Conservation (phyloP, 2,113 vertebrate species). For the Octodon degus region DNA sequence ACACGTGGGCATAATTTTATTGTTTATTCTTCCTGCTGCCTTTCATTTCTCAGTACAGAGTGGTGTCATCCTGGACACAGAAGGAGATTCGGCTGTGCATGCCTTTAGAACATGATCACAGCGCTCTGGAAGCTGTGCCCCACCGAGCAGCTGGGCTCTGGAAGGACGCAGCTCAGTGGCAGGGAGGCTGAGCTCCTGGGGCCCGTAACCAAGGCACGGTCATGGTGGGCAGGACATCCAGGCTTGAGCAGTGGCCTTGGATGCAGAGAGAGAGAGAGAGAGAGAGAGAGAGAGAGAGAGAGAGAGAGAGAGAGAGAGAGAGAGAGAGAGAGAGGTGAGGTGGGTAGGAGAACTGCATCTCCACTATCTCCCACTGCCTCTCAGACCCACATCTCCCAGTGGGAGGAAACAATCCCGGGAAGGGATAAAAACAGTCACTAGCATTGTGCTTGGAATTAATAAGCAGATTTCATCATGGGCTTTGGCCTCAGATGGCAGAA, state of each 20-base stretch:
- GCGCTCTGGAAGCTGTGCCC: background rate
- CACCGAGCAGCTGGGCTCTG: background rate
- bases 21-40: background rate
- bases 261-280: background rate
- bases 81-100: constrained; percentile 12
- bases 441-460: constrained; percentile 54
- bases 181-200: background rate
- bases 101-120: background rate
- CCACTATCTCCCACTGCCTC: background rate
- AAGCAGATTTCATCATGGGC: constrained; percentile 28
- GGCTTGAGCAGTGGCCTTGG: background rate
- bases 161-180: background rate
- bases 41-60: constrained; percentile 8
- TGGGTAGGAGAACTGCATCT: background rate
- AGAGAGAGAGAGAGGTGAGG: background rate
- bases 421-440: background rate
- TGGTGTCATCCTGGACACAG: background rate
- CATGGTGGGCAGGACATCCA: background rate
- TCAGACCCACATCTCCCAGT: background rate
- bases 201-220: background rate
- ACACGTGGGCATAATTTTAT: background rate
- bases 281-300: background rate
- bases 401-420: background rate
- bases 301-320: background rate
- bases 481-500: constrained; percentile 51